Base-by-base conservation (phyloP, 2,888 invertebrate genomes). In the Nemoura dubitans region DNA sequence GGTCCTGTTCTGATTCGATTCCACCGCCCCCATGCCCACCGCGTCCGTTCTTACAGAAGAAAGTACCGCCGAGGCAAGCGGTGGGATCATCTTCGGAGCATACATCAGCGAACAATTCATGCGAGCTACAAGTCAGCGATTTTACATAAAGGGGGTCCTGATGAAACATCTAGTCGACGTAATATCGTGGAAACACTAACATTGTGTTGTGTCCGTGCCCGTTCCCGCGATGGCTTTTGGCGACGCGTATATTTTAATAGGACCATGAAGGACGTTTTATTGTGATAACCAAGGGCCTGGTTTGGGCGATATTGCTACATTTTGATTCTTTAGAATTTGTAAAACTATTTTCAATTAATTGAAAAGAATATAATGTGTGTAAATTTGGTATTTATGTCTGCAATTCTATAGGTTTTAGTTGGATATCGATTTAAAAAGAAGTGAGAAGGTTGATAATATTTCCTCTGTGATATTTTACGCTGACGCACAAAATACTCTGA, bases 1-100 rank as follows among this genome's bases (percentile, higher is more conserved):
- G 81, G 26, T 83, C 27, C n/a, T 59, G 16, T 59, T 59, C 59
- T 59, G 59, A 59, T 59, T 59, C 59, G 59, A 59, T 59, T 59
- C 59, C 14, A 10, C 59, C 59, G 14, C 21, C 59, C 59, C 16
- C 16, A 7, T 21, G 1, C 59, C 59, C 59, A 1, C 59, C 59
- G 14, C 59, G 6, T 21, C 59, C 59, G 21, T 59, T n/a, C n/a
- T n/a, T n/a, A n/a, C n/a, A n/a, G n/a, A n/a, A n/a, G n/a, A n/a
- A n/a, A n/a, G 21, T 21, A 59, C 59, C 59, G 2, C 21, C 59
- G 59, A 14, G 6, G 21, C 3, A 21, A 36, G 36, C 36, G n/a
- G n/a, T n/a, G n/a, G 36, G 36, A 36, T 10, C 59, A 21, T 59
- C 59, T 59, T 59, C 59, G 10, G 36, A 10, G 59, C 59, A 59